Evolutionary conservation across 2,113 vertebrate species (phyloP).

Genomic region (Ceratotherium simum): DNA sequence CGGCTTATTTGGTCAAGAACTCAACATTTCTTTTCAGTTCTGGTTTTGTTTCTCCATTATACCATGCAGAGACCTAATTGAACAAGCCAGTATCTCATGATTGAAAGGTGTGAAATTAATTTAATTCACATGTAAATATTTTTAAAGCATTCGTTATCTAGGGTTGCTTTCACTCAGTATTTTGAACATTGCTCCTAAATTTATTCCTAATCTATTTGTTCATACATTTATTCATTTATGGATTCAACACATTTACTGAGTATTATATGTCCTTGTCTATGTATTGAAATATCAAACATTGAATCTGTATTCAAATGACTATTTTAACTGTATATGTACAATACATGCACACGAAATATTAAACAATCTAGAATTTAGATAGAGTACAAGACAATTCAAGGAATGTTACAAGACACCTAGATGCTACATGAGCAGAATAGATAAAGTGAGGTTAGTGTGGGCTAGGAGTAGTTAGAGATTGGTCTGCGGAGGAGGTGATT

Average conservation of each 20-base stretch:
- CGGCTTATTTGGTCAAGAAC: background rate
- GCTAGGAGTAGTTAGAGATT: background rate
- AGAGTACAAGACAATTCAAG: background rate
- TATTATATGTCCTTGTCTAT: background rate
- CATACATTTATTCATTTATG: conserved; percentile 24
- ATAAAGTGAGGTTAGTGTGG: background rate
- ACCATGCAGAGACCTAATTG: background rate
- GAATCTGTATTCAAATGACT: background rate
- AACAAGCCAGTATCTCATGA: background rate
- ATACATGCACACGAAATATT: background rate
- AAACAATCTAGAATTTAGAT: background rate
- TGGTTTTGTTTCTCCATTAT: background rate
- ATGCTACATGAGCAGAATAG: background rate
- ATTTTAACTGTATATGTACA: conserved; percentile 1
- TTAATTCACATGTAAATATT: conserved; percentile 13
- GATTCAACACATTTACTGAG: background rate
- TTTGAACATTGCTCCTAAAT: background rate
- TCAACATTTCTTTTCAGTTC: background rate
- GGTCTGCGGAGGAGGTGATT: background rate
- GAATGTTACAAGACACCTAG: background rate
- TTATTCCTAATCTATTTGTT: conserved; percentile 21
- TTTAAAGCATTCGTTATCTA: conserved; percentile 12
- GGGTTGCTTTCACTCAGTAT: conserved; percentile 7
- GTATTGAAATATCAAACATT: background rate
- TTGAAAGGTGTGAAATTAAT: conserved; percentile 12